Conservation (phyloP, 2,797 vertebrate species). For the Trematomus bernacchii region DNA sequence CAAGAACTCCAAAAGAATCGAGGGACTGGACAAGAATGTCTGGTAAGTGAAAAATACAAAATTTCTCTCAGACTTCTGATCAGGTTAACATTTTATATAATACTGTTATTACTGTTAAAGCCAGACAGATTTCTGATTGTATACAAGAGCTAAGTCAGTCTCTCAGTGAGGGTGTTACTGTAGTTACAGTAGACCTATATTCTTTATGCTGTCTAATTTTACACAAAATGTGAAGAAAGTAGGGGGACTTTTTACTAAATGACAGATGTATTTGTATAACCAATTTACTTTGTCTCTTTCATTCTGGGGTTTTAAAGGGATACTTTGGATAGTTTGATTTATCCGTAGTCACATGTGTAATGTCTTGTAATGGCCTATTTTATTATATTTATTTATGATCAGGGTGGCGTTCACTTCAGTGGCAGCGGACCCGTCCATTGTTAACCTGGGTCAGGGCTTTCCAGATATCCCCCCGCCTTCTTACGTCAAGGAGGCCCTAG, state of each 20-base stretch:
- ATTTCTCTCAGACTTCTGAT: background rate
- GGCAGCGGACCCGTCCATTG: constrained; percentile 91
- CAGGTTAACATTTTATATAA: background rate
- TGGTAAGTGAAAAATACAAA: constrained; percentile 88
- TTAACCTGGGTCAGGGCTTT: constrained; percentile 94
- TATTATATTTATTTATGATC: background rate
- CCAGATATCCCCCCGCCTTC: constrained; percentile 93
- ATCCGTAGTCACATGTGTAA: too few relatives aligned
- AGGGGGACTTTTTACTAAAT: background rate
- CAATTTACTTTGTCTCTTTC: background rate
- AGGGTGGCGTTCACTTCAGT: constrained; percentile 94
- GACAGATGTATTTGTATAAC: background rate
- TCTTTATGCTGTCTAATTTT: background rate
- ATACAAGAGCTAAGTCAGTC: background rate
- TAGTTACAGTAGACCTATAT: background rate
- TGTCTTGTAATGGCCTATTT: too few relatives aligned
- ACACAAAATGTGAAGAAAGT: background rate
- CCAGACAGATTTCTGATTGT: background rate
- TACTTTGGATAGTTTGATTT: too few relatives aligned
- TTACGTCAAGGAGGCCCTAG: constrained; percentile 91
- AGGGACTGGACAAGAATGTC: constrained; percentile 93
- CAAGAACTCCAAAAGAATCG: constrained; percentile 91
- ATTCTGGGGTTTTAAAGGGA: too few relatives aligned
- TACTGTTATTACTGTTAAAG: background rate
- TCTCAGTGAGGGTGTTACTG: too few relatives aligned